Conservation (phyloP, 2,113 vertebrate genomes). For the Rhinoptilus africanus region DNA sequence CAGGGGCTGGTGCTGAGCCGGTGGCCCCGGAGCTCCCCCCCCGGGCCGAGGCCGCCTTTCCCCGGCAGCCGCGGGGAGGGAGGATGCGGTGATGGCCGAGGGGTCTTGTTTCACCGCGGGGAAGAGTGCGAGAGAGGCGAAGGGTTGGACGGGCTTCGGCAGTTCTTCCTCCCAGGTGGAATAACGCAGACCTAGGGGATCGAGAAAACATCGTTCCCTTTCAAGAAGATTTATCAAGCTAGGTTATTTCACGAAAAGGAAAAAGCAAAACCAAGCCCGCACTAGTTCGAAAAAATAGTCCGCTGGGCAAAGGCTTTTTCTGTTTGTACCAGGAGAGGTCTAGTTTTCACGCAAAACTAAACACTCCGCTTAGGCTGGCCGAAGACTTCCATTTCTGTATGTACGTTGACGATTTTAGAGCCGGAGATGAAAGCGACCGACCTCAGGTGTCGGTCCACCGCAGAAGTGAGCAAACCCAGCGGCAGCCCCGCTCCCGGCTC, state of each 20-base stretch:
- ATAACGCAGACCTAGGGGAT: not conserved
- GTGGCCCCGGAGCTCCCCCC: no score
- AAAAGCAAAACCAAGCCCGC: not conserved
- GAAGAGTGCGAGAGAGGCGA: not conserved
- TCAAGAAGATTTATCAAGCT: not conserved
- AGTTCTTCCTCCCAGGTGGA: not conserved
- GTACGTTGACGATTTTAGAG: not conserved
- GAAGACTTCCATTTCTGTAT: not conserved
- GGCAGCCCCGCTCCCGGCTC: not conserved
- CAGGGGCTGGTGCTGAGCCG: not conserved
- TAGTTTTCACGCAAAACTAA: not conserved
- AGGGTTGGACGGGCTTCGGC: not conserved
- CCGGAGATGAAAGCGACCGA: not conserved
- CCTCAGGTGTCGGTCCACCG: not conserved
- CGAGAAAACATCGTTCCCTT: not conserved
- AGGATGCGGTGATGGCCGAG: not conserved
- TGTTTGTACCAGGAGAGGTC: not conserved
- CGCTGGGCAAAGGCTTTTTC: not conserved
- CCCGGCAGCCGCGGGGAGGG: not conserved
- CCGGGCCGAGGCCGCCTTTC: not conserved
- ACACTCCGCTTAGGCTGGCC: not conserved
- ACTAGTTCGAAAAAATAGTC: not conserved
- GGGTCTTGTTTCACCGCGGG: not conserved
- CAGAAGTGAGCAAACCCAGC: not conserved
- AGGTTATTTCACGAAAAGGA: not conserved